These are phyloP conservation scores for Aphis craccivora DNA, from an alignment of 1,140 invertebrate genomes.

Conservation along the genomic window DNA sequence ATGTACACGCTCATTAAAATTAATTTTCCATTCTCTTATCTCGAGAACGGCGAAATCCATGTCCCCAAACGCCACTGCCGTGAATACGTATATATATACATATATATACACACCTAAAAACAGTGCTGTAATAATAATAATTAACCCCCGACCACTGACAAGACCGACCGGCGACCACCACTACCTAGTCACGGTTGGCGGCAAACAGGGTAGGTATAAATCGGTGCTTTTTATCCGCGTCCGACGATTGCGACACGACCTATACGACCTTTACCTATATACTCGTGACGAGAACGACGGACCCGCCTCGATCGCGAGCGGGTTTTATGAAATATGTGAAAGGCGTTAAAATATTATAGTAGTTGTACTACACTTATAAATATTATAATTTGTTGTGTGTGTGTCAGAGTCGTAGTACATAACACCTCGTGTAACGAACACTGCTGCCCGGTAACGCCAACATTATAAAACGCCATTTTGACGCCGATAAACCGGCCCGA, in stretches of 20 bases:
- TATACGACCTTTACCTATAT: no score
- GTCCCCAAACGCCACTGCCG: background rate
- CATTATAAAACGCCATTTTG: background rate
- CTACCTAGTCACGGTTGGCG: no score
- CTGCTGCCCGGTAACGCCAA: background rate
- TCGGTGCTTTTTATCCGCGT: background rate
- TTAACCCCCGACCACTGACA: background rate
- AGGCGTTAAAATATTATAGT: background rate
- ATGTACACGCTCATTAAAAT: background rate
- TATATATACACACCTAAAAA: background rate
- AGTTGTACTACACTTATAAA: background rate
- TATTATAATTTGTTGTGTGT: background rate
- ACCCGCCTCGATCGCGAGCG: background rate
- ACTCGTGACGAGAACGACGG: no score
- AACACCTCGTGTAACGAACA: background rate
- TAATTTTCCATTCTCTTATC: constrained; percentile 14
- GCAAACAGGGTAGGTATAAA: background rate
- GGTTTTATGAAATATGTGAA: background rate
- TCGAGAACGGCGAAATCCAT: background rate
- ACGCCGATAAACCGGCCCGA: background rate
- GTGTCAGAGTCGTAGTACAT: background rate
- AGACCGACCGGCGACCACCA: background rate
- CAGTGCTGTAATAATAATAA: background rate
- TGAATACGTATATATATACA: no score
- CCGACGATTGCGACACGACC: background rate